Base-by-base conservation (phyloP, 2,888 invertebrate species). In the Erynnis tages region DNA sequence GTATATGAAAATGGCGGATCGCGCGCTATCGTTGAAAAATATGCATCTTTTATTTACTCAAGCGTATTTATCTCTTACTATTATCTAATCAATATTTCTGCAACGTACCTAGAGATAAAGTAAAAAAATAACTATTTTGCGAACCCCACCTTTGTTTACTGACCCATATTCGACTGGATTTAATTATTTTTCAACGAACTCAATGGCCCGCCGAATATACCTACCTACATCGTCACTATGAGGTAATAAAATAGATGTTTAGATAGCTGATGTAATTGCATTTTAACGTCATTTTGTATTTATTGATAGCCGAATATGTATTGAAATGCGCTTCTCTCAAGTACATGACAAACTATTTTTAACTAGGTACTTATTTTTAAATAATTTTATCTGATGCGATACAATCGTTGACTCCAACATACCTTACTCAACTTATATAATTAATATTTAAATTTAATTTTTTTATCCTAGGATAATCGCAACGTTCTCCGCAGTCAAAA, bases 61-160 rank as follows among this genome's bases (percentile, higher is more conserved):
- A 73, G 67, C 68, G 63, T 67, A 66, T 77, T 82, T 85, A 85
- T 84, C 85, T 71, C 61, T 64, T 57, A 65, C 56, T 62, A 65
- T 67, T 82, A 85, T 87, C 87, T 87, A 83, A 87, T 87, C 87
- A 66, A 71, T 74, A 72, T 76, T 84, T 85, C 84, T 87, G 86
- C 84, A 85, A 78, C 71, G 74, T 78, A 71, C 71, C 61, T 62
- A 71, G 64, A 76, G 86, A 87, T 87, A 86, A 82, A 70, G 59
- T 65, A 59, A 61, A 71, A 78, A 75, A 76, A 73, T 71, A 68
- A 73, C 68, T 79, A 77, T 85, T 87, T 85, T 67, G 87, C 86
- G 68, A 80, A 80, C 83, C 76, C 73, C 79, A 68, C 87, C 87
- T 82, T 76, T 86, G 79, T 87, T 87, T 82, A 79, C 65, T 84